Percentiles rank a stretch among this genome's conserved stretches.
Conservation (phyloP, 2,797 vertebrate genomes). For the Alectoris magna region DNA sequence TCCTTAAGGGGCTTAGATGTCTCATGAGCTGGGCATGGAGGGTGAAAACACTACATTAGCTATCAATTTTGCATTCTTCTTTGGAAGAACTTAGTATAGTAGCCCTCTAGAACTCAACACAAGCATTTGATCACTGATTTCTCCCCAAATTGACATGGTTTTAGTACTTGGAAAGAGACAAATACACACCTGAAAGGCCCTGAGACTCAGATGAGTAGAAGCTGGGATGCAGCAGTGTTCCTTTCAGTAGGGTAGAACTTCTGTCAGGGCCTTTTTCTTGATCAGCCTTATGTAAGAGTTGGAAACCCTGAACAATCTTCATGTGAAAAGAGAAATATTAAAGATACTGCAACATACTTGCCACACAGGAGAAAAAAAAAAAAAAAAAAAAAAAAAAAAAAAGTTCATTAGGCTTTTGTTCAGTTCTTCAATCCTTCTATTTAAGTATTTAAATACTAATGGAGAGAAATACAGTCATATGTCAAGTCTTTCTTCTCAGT, state of each 20-base stretch:
- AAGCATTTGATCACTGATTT: not conserved
- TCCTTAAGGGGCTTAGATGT: not conserved
- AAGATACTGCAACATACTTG: not conserved
- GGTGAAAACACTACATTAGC: not conserved
- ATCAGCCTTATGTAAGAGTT: accelerated
- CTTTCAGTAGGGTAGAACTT: not conserved
- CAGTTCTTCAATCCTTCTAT: not conserved
- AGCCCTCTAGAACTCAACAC: not conserved
- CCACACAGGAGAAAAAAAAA: too few relatives aligned
- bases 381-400: too few relatives aligned
- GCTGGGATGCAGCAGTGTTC: not conserved
- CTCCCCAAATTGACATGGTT: not conserved
- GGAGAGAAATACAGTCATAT: not conserved
- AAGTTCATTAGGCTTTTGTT: not conserved
- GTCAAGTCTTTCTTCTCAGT: not conserved
- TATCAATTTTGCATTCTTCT: not conserved
- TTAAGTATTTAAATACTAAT: not conserved
- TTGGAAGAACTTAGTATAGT: not conserved
- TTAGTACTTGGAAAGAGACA: not conserved
- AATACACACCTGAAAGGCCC: not conserved
- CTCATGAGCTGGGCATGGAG: not conserved
- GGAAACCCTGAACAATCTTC: not conserved
- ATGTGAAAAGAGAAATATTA: not conserved
- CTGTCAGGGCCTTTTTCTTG: not conserved
- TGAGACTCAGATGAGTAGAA: not conserved